Conservation (phyloP, 2,888 invertebrate genomes). For the Cordylochernes scorpioides region DNA sequence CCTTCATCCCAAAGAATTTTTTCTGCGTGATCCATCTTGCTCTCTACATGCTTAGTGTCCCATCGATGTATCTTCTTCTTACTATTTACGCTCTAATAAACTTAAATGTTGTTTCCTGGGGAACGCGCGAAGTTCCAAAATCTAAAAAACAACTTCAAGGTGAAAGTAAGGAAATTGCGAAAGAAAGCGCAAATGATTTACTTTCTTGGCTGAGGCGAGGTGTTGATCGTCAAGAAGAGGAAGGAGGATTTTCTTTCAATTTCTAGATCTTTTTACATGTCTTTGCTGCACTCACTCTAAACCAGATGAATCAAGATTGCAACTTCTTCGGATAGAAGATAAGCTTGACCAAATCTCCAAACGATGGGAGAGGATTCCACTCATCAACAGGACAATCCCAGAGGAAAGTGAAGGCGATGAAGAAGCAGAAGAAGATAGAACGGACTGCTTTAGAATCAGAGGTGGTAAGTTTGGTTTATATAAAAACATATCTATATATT, state of each 20-base stretch:
- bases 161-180: constrained; percentile 45
- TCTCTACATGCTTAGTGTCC: constrained; percentile 75
- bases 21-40: constrained; percentile 75
- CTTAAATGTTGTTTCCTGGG: constrained; percentile 84
- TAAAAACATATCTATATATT: no score
- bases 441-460: no score
- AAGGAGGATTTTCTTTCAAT: constrained; percentile 62
- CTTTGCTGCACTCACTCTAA: constrained; percentile 70
- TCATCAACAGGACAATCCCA: no score
- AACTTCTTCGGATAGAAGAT: constrained; percentile 27
- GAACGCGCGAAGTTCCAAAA: constrained; percentile 69
- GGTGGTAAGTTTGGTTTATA: no score
- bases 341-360: no score
- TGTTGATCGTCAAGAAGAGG: constrained; percentile 34
- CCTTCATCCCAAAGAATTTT: constrained; percentile 86
- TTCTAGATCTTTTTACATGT: constrained; percentile 66
- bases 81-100: constrained; percentile 88
- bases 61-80: constrained; percentile 84
- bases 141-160: constrained; percentile 73
- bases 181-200: no score
- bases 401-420: no score
- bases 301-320: constrained; percentile 57
- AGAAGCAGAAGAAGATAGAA: no score
- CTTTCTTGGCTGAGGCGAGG: no score
- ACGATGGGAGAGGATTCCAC: no score